Evolutionary conservation across 2,888 invertebrate genomes (phyloP), one percentile per base, ranked within the genome.

Genomic region (Athalia rosae): DNA sequence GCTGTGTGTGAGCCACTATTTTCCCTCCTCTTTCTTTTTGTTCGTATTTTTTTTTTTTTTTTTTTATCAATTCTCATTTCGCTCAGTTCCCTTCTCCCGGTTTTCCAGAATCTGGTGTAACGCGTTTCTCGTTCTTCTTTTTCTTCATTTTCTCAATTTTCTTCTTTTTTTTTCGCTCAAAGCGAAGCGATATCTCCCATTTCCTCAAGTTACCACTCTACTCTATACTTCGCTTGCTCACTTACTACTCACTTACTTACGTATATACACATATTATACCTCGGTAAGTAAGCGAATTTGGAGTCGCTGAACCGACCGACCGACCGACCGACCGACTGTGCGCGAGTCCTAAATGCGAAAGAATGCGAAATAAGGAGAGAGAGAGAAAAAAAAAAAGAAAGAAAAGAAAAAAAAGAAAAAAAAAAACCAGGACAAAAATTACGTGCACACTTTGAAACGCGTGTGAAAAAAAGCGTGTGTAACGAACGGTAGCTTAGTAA

Each of bases 1-100:
- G 15, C 64, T 11, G n/a, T 45, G 8, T 3, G 6, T 11, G 11
- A 47, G 6, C 6, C 4, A 13, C 6, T 64, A 6, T 47, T 9
- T 47, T 8, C 15, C 5, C 5, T 53, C 76, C 80, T 80, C 83
- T 79, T 77, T 80, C 63, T 63, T n/a, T n/a, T n/a, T n/a, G n/a
- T n/a, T 28, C 28, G 28, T 28, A 28, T 28, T 28, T 28, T n/a
- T n/a, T n/a, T n/a, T n/a, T n/a, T n/a, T n/a, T n/a, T n/a, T n/a
- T n/a, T n/a, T n/a, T 28, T 28, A 28, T 28, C 28, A 28, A 28
- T 28, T 28, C 28, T 28, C 28, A 28, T 28, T 28, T 28, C 2
- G 2, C 28, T 2, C 28, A 28, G 28, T 28, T 28, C n/a, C 28
- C 28, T 28, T 28, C 28, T 28, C 0, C 28, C 28, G 28, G 28